phyloP scores from a whole-genome alignment of 2,888 invertebrate genomes.

The Tromatobia lineatoria region DNA sequence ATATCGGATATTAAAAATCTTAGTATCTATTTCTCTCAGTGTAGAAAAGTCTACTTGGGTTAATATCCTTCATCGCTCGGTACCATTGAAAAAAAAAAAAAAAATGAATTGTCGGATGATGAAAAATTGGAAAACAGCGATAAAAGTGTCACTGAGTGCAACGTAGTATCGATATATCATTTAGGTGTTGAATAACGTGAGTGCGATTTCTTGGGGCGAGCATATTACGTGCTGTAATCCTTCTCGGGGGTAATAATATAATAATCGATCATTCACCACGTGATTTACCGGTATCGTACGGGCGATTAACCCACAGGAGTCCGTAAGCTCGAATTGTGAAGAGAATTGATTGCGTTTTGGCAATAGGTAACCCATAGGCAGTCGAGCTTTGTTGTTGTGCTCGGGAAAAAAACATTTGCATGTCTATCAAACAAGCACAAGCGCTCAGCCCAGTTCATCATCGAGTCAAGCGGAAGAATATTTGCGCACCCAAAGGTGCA shows the following conservation, averaged over 20 bases:
- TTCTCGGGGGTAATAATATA: constrained; percentile 30
- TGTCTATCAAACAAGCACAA: constrained; percentile 40
- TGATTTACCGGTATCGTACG: constrained; percentile 5
- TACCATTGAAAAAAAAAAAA: not conserved
- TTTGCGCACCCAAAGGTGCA: not conserved
- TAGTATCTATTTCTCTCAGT: too few species aligned
- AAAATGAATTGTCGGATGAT: not conserved
- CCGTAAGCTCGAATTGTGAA: not conserved
- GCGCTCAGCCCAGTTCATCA: constrained; percentile 10
- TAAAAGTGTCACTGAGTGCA: constrained; percentile 8
- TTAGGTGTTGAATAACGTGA: not conserved
- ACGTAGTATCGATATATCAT: constrained; percentile 3
- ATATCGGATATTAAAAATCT: too few species aligned
- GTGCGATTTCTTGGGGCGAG: not conserved
- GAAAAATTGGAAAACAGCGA: not conserved
- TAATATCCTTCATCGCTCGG: too few species aligned
- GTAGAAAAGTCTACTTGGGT: not conserved
- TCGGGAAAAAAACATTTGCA: constrained; percentile 57
- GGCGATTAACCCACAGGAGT: constrained; percentile 12
- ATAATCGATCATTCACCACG: constrained; percentile 37
- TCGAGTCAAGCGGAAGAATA: not conserved
- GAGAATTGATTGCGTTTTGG: constrained; percentile 39
- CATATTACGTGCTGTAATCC: constrained; percentile 18
- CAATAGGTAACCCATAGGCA: not conserved
- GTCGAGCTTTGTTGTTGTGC: not conserved